Evolutionary conservation across 2,797 vertebrate species (phyloP).

Genomic region (Lindbergichthys nudifrons): DNA sequence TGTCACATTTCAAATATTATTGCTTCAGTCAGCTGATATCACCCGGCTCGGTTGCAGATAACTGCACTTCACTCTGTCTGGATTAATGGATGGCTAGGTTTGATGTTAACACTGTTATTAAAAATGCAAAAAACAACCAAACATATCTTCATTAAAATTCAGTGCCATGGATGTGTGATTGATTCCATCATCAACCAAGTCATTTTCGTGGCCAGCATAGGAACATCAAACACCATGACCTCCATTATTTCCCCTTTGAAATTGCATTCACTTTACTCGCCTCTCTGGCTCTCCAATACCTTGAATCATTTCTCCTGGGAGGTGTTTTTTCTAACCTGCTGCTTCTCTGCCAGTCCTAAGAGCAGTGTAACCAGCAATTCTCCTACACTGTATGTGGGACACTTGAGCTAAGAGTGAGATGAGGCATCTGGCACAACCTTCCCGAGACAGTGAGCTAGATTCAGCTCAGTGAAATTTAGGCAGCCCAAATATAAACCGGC

Average conservation of each 20-base stretch:
- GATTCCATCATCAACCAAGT: conserved; percentile 78
- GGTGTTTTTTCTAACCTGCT: conserved; percentile 76
- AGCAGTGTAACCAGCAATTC: conserved; percentile 74
- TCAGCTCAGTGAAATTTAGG: conserved; percentile 59
- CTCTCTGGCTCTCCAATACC: conserved; percentile 76
- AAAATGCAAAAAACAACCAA: conserved; percentile 67
- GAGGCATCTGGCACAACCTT: conserved; percentile 73
- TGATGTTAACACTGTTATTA: conserved; percentile 69
- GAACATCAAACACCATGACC: conserved; percentile 81
- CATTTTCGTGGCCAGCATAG: conserved; percentile 74
- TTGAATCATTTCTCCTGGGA: conserved; percentile 82
- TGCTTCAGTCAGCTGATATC: conserved; percentile 72
- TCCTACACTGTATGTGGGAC: conserved; percentile 80
- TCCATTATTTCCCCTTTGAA: conserved; percentile 84
- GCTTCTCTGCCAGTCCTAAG: conserved; percentile 75
- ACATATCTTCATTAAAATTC: conserved; percentile 75
- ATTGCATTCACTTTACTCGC: conserved; percentile 81
- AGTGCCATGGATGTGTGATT: conserved; percentile 68
- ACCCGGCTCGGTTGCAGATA: conserved; percentile 52
- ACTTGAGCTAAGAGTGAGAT: conserved; percentile 76
- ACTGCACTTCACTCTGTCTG: conserved; percentile 55
- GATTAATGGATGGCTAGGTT: conserved; percentile 53
- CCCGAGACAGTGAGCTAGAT: conserved; percentile 62
- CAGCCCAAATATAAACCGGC: conserved; percentile 67
- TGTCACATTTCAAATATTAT: conserved; percentile 75